Evolutionary conservation across 92 coral and sea anemone genomes (phyloP), one percentile per base, ranked within the genome.

Genomic region (Metridium senile): DNA sequence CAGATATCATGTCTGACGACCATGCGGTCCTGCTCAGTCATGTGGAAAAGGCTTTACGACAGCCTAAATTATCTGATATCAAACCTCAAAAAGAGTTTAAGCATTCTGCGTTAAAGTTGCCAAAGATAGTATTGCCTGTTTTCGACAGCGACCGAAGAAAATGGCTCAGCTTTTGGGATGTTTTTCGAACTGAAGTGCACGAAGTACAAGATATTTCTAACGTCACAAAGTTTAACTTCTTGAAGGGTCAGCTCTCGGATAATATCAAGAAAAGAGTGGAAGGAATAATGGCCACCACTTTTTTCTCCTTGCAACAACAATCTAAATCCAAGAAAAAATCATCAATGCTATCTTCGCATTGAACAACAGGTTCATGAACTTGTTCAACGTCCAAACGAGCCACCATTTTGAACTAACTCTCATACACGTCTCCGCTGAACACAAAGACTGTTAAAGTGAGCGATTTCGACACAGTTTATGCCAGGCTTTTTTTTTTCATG

Each of bases 221-320:
- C 21, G 65, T 74, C 23, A 82, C 81, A 0, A 82, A 82, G 54
- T 82, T 82, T 56, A 81, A 74, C 52, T 80, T 72, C 68, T 59
- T 80, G 7, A 80, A 80, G 79, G 85, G 85, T 11, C 79, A 72
- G 51, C 66, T 74, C 22, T 74, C 81, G 33, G 86, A 82, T 11
- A 46, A 66, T 32, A 63, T 74, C 9, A 74, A 66, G 32, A 51
- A 30, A 74, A 65, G 74, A 68, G 85, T 64, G 31, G 85, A 81
- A 64, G 80, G 81, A 10, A 74, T 82, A n/a, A 82, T 82, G 81
- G 86, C 70, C n/a, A n/a, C n/a, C n/a, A n/a, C n/a, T n/a, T n/a
- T n/a, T n/a, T n/a, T n/a, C n/a, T n/a, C n/a, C n/a, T n/a, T n/a
- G n/a, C n/a, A n/a, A n/a, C n/a, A n/a, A n/a, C n/a, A n/a, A n/a